Evolutionary conservation across 2,113 vertebrate genomes (phyloP).

Genomic region (Pholis gunnellus): DNA sequence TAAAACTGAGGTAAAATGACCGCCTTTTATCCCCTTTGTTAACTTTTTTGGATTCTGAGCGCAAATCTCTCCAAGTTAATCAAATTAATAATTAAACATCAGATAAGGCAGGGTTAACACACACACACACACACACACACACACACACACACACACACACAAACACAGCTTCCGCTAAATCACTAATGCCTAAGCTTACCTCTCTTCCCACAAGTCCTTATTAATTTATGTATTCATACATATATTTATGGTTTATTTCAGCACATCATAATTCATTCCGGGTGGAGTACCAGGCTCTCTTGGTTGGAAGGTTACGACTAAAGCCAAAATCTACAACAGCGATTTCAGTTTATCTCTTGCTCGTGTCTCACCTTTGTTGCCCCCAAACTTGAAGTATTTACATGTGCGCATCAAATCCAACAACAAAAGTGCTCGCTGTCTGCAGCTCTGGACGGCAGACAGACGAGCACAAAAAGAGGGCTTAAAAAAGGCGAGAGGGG

Average conservation of each 20-base stretch:
- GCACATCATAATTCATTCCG: slow-evolving; percentile 51
- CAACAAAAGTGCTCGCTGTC: slow-evolving; percentile 25
- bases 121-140: slow-evolving; percentile 74
- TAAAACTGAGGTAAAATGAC: slow-evolving; percentile 18
- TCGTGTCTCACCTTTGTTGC: neutral
- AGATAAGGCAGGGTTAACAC: slow-evolving; percentile 70
- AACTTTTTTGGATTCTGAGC: slow-evolving; percentile 25
- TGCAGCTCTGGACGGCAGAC: slow-evolving; percentile 31
- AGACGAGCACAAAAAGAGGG: slow-evolving; percentile 43
- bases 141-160: slow-evolving; percentile 72
- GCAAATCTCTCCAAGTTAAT: slow-evolving; percentile 40
- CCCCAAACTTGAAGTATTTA: neutral
- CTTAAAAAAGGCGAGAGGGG: slow-evolving; percentile 33
- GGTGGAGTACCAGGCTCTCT: slow-evolving; percentile 36
- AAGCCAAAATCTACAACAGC: slow-evolving; percentile 24
- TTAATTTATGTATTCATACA: slow-evolving; percentile 69
- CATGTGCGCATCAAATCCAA: slow-evolving; percentile 13
- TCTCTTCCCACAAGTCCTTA: slow-evolving; percentile 45
- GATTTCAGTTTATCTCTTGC: neutral
- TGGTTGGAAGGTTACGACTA: slow-evolving; percentile 30
- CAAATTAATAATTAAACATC: slow-evolving; percentile 37
- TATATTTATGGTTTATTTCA: slow-evolving; percentile 67
- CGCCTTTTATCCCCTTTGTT: slow-evolving; percentile 25
- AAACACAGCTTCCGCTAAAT: slow-evolving; percentile 68
- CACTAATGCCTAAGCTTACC: slow-evolving; percentile 61